Evolutionary conservation across 2,797 vertebrate genomes (phyloP), one percentile per base, ranked within the genome.

Genomic region (Acomys russatus): DNA sequence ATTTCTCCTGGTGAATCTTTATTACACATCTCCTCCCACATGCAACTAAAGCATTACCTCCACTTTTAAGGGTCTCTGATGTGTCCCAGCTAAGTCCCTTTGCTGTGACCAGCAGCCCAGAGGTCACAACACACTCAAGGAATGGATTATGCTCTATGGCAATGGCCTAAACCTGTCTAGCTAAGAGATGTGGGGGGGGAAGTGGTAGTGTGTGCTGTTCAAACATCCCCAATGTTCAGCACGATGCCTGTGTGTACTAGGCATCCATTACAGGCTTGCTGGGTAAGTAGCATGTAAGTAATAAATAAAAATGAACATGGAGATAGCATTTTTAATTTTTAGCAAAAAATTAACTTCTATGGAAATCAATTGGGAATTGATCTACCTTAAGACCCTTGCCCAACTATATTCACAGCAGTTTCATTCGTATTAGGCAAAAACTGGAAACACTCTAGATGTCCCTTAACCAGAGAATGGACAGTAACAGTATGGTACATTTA

Each of bases 241-340:
- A 56, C 9, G 51, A 86, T 15, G 6, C 18, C 49, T 51, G 18
- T 14, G 66, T 9, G 25, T 0, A 66, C 38, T 0, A 63, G 30
- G 84, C 51, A 38, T 35, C 59, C 23, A 30, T 44, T 77, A 64
- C 59, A 30, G 3, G 22, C 74, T 64, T 79, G 22, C 23, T 82
- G 63, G 80, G 35, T 73, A 86, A 93, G 51, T 84, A 68, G 76
- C 9, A 38, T 20, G 30, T 5, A 64, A 87, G 59, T 15, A 91
- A 77, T 38, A 66, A 77, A 54, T 80, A 87, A 88, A 35, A 78
- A 51, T 54, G 3, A 92, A 83, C 1, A 94, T 20, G 54, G 95
- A 94, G 71, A 44, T 64, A 44, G n/a, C 59, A 73, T 86, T 92
- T 95, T 78, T 59, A 88, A 77, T 82, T 94, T 80, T 82, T 54